These are phyloP conservation scores for Spicauda simplicius DNA, from an alignment of 2,888 invertebrate species.

Conservation along the genomic window DNA sequence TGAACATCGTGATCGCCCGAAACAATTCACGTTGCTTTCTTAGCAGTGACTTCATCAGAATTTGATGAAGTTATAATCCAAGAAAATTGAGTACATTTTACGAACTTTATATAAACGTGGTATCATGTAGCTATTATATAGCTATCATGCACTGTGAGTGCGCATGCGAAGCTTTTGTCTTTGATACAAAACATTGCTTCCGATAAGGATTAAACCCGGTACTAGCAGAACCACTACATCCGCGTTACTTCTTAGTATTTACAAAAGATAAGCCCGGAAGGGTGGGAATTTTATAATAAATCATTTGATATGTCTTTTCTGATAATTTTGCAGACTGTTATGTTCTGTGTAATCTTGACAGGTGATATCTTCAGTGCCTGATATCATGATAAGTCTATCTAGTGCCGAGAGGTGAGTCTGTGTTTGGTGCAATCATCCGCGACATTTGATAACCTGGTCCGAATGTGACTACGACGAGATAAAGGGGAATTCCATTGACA, in stretches of 20 bases:
- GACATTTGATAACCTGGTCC: neutral
- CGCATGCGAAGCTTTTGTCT: too few relatives aligned
- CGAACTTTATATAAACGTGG: neutral
- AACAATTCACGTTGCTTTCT: neutral
- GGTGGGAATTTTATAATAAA: neutral
- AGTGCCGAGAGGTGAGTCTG: neutral
- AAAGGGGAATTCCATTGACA: neutral
- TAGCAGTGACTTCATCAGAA: neutral
- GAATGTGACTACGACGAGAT: neutral
- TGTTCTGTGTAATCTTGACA: constrained; percentile 2
- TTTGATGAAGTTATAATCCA: neutral
- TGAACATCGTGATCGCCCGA: neutral
- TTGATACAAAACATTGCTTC: too few relatives aligned
- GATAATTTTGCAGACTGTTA: neutral
- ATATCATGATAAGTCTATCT: constrained; percentile 1
- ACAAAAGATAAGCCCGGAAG: neutral
- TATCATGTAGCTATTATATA: neutral
- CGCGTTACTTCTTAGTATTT: neutral
- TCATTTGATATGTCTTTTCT: neutral
- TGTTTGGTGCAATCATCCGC: neutral
- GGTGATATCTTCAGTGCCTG: neutral
- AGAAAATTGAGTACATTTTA: neutral
- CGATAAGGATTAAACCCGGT: too few relatives aligned
- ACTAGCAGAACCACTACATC: too few relatives aligned
- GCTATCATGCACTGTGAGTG: neutral